These are phyloP conservation scores for Crossocerus cetratus DNA, from an alignment of 2,888 invertebrate species.

Conservation along the genomic window DNA sequence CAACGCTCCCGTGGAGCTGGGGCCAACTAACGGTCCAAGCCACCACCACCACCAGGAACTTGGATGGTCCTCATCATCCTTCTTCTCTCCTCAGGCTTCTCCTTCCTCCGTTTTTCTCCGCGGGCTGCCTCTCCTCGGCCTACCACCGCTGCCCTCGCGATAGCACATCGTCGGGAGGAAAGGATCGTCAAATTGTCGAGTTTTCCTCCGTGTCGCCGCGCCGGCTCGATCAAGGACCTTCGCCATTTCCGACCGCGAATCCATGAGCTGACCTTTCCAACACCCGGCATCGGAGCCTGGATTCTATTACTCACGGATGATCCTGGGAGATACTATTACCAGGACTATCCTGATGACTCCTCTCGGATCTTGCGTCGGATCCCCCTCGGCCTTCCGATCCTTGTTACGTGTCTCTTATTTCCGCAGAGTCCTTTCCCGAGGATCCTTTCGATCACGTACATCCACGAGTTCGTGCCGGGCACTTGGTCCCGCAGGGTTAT, in stretches of 20 bases:
- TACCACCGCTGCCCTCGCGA: too few relatives aligned
- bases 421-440: background rate
- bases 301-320: background rate
- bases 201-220: background rate
- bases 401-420: background rate
- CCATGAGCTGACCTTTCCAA: background rate
- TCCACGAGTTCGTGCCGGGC: background rate
- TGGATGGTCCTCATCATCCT: conserved; percentile 59
- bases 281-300: background rate
- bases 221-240: background rate
- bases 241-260: background rate
- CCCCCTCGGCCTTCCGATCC: too few relatives aligned
- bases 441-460: background rate
- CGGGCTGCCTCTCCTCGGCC: background rate
- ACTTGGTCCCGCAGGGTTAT: background rate
- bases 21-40: conserved; percentile 76
- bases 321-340: background rate
- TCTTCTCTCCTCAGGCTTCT: conserved; percentile 32
- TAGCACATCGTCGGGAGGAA: too few relatives aligned
- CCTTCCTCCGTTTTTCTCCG: conserved; percentile 29
- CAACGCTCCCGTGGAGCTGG: conserved; percentile 75
- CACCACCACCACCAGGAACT: conserved; percentile 68
- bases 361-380: background rate
- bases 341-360: background rate
- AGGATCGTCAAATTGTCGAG: background rate